Evolutionary conservation across 2,888 invertebrate genomes (phyloP), one percentile per base, ranked within the genome.

Genomic region (Lycia hirtaria): DNA sequence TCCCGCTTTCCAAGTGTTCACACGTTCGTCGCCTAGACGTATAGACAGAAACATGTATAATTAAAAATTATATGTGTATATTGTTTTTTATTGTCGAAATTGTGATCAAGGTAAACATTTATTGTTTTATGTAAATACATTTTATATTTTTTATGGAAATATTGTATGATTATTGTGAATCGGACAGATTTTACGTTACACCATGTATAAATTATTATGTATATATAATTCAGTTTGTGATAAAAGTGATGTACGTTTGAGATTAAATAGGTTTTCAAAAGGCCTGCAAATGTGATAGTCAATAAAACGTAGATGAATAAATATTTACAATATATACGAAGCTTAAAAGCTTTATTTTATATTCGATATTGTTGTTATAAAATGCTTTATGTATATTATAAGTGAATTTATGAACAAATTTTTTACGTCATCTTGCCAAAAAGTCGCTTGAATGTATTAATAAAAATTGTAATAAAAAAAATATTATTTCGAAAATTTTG

Each of bases 251-350:
- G 54, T 62, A 65, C 71, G 67, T 70, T 71, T 49, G 43, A 57
- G 41, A 57, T 66, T 56, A 64, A 63, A 65, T 54, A 66, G 75
- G 75, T 73, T 75, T 76, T 75, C 3, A 60, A 68, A 77, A 75
- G 69, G 71, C 76, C 74, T 69, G 33, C 52, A 47, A 60, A 37
- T 77, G 78, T 80, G 80, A 81, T 81, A 79, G 69, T 73, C 68
- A 70, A 67, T 63, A 63, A 60, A 67, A 58, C 62, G 62, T 57
- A 60, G 55, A 67, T 56, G 38, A 64, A 65, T 54, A 51, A 64
- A 43, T 56, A 63, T 60, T 51, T 56, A 47, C n/a, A 38, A 19
- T 28, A n/a, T 28, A n/a, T 35, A 35, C n/a, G 14, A 50, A 61
- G 65, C 62, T 69, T 62, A 62, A 62, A 58, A 67, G 64, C 65